These are phyloP conservation scores for Varanus komodoensis DNA, from an alignment of 2,113 vertebrate species.

Conservation along the genomic window DNA sequence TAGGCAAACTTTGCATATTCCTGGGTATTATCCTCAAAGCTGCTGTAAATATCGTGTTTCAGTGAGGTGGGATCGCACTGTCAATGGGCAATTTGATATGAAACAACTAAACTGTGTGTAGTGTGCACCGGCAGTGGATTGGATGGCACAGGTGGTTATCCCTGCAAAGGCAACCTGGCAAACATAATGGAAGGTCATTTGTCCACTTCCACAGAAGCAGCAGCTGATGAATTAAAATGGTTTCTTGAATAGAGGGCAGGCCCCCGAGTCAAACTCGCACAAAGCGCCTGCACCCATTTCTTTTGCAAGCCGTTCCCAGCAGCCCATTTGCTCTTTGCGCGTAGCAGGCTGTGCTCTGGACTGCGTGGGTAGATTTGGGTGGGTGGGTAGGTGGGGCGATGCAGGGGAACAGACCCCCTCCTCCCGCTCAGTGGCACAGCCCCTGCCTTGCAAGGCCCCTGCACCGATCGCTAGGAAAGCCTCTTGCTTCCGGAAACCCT, in stretches of 20 bases:
- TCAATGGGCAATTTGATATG: no score
- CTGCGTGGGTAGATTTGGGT: no score
- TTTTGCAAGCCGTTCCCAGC: not conserved
- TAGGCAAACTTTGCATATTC: no score
- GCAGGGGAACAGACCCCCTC: no score
- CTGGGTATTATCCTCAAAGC: no score
- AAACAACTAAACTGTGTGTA: not conserved
- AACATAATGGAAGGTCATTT: not conserved
- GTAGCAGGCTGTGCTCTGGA: not conserved
- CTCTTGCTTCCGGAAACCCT: no score
- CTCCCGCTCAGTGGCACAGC: no score
- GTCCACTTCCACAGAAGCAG: not conserved
- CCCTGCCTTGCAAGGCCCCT: no score
- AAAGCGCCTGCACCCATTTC: not conserved
- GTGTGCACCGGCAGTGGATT: not conserved
- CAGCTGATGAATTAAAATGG: not conserved
- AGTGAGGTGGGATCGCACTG: no score
- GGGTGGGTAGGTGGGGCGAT: no score
- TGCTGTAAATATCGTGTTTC: not conserved
- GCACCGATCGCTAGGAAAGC: no score
- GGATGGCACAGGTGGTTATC: not conserved
- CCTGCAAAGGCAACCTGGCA: not conserved
- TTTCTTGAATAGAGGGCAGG: not conserved
- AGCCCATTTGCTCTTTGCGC: not conserved
- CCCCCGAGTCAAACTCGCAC: not conserved